Evolutionary conservation across 1,140 invertebrate species (phyloP), one percentile per base, ranked within the genome.

Genomic region (Zaprionus vittiger): DNA sequence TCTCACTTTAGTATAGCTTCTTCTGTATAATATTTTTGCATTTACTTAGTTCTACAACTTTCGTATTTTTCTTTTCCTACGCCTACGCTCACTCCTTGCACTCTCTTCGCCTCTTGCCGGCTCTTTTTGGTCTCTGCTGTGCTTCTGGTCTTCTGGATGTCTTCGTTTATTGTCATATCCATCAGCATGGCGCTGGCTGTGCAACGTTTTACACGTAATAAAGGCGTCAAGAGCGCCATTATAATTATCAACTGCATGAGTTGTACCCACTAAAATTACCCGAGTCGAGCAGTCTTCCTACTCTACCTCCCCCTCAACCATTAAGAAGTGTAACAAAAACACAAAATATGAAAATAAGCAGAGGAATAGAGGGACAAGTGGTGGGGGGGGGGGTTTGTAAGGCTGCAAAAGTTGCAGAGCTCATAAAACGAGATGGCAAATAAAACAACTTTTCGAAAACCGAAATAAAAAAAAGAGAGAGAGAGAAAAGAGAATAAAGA

Each of bases 151-250:
- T 52, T 52, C 47, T 52, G 11, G 47, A 22, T 24, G 54, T 49
- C 65, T 34, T 20, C 49, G 55, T 72, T 67, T 67, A 73, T 72
- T 73, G 69, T 56, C 77, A 81, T 80, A 71, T 87, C 84, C 85
- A 84, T 87, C 84, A 66, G 24, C 84, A 56, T 57, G 72, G 31
- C 56, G 59, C 74, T 24, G 84, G 67, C 84, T 89, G 84, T 81
- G 65, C 83, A 87, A 79, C 84, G 81, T 87, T 87, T 87, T 87
- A 89, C 84, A 87, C 84, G 73, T 87, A 83, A 87, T 87, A 87
- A 87, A 87, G 84, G 84, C 84, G 84, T 87, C 84, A 87, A 87
- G 84, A 87, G 84, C 59, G 59, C 81, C 84, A 87, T 87, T 89
- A 87, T 89, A 87, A 87, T 87, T 89, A 87, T 87, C 81, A 84